Percentiles rank a stretch among this genome's conserved stretches.
Evolutionary conservation across 2,113 vertebrate species (phyloP).

Genomic region (Deroptyus accipitrinus): DNA sequence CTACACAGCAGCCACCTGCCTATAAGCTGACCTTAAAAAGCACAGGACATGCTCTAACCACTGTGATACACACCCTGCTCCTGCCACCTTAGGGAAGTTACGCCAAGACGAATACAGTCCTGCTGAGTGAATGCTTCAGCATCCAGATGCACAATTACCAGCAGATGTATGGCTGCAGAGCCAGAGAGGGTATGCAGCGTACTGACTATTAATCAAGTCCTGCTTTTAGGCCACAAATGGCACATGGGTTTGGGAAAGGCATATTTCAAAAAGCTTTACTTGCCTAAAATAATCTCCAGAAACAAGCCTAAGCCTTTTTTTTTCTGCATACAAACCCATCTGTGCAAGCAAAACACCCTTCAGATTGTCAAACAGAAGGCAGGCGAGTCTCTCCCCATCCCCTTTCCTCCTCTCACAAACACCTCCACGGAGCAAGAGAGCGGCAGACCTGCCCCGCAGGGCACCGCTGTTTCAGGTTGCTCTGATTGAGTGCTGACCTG

Average conservation of each 20-base stretch:
- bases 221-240: slow-evolving; percentile 38
- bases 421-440: slow-evolving; percentile 12
- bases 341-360: slow-evolving; percentile 46
- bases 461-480: neutral
- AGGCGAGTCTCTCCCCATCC: neutral
- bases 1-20: neutral
- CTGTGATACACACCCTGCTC: neutral
- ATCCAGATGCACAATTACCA: neutral
- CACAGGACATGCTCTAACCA: neutral
- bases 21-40: accelerated
- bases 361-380: slow-evolving; percentile 54
- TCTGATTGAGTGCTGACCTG: neutral
- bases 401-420: neutral
- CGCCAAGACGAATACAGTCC: neutral
- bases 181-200: neutral
- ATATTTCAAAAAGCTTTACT: slow-evolving; percentile 42
- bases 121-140: neutral
- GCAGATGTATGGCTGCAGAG: neutral
- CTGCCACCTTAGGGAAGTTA: neutral
- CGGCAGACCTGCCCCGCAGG: neutral
- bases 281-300: slow-evolving; percentile 32
- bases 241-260: slow-evolving; percentile 5
- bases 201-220: slow-evolving; percentile 48
- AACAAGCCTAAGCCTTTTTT: neutral
- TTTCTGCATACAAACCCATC: neutral